Evolutionary conservation across 2,888 invertebrate genomes (phyloP).

Genomic region (Brachyptera putata): DNA sequence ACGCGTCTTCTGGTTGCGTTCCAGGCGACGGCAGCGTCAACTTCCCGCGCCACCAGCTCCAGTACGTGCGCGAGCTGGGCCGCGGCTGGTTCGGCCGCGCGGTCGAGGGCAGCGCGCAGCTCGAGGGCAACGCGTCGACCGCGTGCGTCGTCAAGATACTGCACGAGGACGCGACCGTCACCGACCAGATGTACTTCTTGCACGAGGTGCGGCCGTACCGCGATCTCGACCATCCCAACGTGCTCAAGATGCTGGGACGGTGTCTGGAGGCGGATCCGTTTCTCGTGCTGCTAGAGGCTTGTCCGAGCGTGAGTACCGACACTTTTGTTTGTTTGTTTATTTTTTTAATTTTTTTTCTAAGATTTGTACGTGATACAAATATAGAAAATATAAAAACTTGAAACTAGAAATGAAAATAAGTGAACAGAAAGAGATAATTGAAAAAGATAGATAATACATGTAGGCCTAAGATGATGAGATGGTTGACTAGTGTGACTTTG

Average conservation of each 20-base stretch:
- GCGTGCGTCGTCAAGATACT: conserved; percentile 75
- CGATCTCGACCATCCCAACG: conserved; percentile 66
- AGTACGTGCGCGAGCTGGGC: conserved; percentile 77
- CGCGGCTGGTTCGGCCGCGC: conserved; percentile 82
- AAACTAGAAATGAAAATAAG: no score
- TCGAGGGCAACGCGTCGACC: conserved; percentile 41
- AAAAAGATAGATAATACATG: no score
- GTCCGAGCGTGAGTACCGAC: conserved; percentile 56
- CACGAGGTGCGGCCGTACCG: conserved; percentile 70
- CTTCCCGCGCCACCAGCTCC: conserved; percentile 70
- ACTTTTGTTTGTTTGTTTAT: no score
- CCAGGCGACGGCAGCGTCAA: conserved; percentile 53
- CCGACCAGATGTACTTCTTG: conserved; percentile 72
- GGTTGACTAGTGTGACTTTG: no score
- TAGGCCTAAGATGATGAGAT: no score
- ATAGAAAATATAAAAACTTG: no score
- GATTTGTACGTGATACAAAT: no score
- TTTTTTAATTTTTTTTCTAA: no score
- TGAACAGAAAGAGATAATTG: no score
- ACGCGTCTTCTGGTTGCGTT: no score
- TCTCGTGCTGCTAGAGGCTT: conserved; percentile 71
- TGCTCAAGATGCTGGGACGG: conserved; percentile 66
- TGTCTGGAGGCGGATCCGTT: conserved; percentile 77
- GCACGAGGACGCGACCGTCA: conserved; percentile 69
- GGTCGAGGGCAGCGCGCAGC: conserved; percentile 69